Base-by-base conservation (phyloP, 2,797 vertebrate species). In the Danio albolineatus region DNA sequence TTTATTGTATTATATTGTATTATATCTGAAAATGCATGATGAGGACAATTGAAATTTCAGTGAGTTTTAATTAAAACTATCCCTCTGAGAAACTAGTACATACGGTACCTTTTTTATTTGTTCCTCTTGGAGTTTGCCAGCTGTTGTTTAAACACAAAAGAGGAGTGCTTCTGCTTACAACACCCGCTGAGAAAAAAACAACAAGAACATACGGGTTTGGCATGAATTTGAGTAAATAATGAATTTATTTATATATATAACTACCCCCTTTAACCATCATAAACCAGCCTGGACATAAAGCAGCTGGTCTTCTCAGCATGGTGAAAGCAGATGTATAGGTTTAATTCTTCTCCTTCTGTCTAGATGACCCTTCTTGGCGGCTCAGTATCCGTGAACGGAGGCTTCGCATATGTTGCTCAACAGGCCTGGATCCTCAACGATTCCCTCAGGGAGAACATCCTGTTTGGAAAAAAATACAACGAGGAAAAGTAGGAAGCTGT, bases 361-460 rank as follows among this genome's bases (percentile, higher is more conserved):
- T 87, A 96, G 95, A 94, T 96, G 94, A 95, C 93, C 14, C 85
- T 95, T 80, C 86, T 95, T n/a, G 92, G 92, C 44, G 95, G 95
- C 16, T 90, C 89, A 2, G 86, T 95, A 10, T 93, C 94, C 6
- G 93, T 89, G 41, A 89, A 83, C 1, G 92, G 91, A 16, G 92
- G 85, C 53, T 93, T 94, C 3, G 94, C 93, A 13, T 96, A 94
- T 16, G 93, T 92, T 0, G 91, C 95, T 49, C 95, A 96, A 84
- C 94, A 96, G 88, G 93, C 94, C 65, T 96, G 95, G 95, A 94
- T 96, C 85, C 90, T 95, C 71, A 95, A 96, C 83, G 89, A 94
- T 81, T 93, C 95, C n/a, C 84, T 96, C 67, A 92, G 85, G 82
- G 94, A 95, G 77, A 96, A 96, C 87, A 94, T 96, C 74, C 85